Conservation (phyloP, 2,888 invertebrate genomes). For the Alsophila aescularia region DNA sequence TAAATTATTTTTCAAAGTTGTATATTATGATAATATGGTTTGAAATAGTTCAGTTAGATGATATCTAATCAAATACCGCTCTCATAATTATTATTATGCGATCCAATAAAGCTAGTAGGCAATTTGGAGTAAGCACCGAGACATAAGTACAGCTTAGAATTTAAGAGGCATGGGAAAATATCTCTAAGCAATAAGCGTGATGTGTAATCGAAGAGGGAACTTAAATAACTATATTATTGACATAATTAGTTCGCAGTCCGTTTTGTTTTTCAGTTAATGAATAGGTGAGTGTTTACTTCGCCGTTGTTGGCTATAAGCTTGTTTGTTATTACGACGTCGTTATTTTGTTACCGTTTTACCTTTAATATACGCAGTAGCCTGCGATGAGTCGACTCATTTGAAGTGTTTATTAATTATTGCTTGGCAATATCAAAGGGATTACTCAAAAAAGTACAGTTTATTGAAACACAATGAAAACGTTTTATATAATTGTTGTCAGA, state of each 20-base stretch:
- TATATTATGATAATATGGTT: background rate
- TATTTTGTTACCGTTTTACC: constrained; percentile 45
- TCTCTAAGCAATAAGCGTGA: constrained; percentile 58
- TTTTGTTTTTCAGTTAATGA: constrained; percentile 53
- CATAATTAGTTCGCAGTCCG: constrained; percentile 63
- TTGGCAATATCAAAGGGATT: background rate
- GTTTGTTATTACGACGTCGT: constrained; percentile 48
- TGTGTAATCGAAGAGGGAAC: constrained; percentile 55
- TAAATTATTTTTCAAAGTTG: background rate
- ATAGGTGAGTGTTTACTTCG: constrained; percentile 43
- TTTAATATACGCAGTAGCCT: constrained; percentile 38
- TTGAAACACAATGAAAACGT: background rate
- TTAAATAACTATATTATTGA: constrained; percentile 65
- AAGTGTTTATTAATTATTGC: constrained; percentile 19
- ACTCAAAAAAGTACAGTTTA: background rate
- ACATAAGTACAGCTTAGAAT: constrained; percentile 43
- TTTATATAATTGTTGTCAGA: background rate
- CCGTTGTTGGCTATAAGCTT: constrained; percentile 48
- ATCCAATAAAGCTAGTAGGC: constrained; percentile 46
- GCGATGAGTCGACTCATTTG: constrained; percentile 27
- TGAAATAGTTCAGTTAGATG: constrained; percentile 11
- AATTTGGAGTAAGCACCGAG: constrained; percentile 54
- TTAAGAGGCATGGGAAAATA: constrained; percentile 64
- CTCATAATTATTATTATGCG: constrained; percentile 40
- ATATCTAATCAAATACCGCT: constrained; percentile 38